These are phyloP conservation scores for Aleiodes sp. DNA, from an alignment of 1,140 invertebrate species.

Conservation along the genomic window DNA sequence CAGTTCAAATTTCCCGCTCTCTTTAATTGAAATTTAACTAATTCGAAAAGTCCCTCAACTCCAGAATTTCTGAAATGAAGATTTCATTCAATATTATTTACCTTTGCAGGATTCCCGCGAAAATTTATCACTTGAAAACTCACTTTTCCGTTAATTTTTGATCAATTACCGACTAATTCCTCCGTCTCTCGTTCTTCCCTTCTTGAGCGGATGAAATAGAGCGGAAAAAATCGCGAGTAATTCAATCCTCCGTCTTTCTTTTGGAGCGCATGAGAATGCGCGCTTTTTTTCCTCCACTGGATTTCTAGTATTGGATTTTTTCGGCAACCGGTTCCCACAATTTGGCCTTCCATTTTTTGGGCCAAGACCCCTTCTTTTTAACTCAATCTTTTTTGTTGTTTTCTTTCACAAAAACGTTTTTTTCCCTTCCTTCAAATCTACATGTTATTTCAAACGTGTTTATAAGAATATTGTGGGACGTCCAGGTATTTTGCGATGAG, in stretches of 20 bases:
- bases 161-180: too few species aligned
- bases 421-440: conserved; percentile 5
- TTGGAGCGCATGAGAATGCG: neutral
- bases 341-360: conserved; percentile 8
- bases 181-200: too few species aligned
- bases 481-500: neutral
- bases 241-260: neutral
- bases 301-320: neutral
- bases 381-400: neutral
- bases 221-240: conserved; percentile 7
- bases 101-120: too few species aligned
- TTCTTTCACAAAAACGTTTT: too few species aligned
- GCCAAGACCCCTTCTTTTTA: neutral
- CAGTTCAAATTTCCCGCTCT: too few species aligned
- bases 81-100: too few species aligned
- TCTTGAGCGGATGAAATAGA: too few species aligned
- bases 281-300: neutral
- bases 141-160: too few species aligned
- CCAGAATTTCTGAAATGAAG: too few species aligned
- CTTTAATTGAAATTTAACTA: too few species aligned
- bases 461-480: neutral
- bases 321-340: conserved; percentile 15
- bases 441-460: neutral
- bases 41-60: too few species aligned
- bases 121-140: too few species aligned